Base-by-base conservation (phyloP, 2,888 invertebrate species). In the Agrochola macilenta region DNA sequence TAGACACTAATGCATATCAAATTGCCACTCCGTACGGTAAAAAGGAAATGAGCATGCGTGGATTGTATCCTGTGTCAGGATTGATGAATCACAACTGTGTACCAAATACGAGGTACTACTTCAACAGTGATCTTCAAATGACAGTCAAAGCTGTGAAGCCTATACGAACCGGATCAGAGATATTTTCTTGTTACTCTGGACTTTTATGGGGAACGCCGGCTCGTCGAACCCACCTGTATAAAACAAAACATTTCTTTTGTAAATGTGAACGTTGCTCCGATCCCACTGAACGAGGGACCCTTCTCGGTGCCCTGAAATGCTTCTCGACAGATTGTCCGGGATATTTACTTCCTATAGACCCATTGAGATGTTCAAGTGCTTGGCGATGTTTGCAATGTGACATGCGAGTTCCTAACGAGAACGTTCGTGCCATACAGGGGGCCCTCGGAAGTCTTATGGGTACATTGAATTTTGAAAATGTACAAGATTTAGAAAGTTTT, bases 1-100 rank as follows among this genome's bases (percentile, higher is more conserved):
- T 98, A 89, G 97, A 98, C 89, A 97, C 98, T 5, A 98, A 98
- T 91, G 97, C 98, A 58, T 98, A 97, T 91, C 97, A 98, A 95
- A 97, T 97, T 85, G 96, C 96, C 74, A 95, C 93, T 76, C 91
- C 92, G 30, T 95, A 92, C 83, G 96, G 94, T 79, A 95, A 94
- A 84, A 97, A 93, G 87, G 96, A 95, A 88, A 94, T 95, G 88
- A 97, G 97, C 89, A 92, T 97, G 82, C 96, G 97, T 82, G 98
- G 98, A 20, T 92, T 98, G 72, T 98, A 97, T 94, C 98, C 98
- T 39, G 95, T 98, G 77, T 97, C 97, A 3, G 97, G 97, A 63
- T 94, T 98, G 79, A 97, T 98, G 94, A 98, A 98, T 94, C 98
- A 98, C 91, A 96, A 95, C 76, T 98, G 98, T 90, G 93, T 96